Base-by-base conservation (phyloP, 2,888 invertebrate species). In the Cerastis leucographa region DNA sequence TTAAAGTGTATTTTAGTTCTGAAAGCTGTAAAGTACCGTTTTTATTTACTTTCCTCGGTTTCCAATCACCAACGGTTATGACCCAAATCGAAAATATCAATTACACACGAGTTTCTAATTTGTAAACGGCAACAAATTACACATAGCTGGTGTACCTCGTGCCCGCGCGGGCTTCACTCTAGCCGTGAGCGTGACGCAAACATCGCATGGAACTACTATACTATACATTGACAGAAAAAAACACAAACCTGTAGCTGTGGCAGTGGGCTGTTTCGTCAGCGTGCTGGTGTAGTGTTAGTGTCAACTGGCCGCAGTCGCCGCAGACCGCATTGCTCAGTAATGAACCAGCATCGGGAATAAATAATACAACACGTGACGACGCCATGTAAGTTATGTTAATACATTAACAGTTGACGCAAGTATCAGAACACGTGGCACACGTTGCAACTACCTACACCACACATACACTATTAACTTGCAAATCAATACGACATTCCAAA, bases 191-290 rank as follows among this genome's bases (percentile, higher is more conserved):
- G 88, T 91, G 93, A 91, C 91, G 90, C 91, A 90, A 91, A 90
- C 89, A 84, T 80, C 78, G 76, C 85, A 89, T 88, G 87, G 82
- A 89, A 87, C 89, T 87, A 89, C 86, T 81, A 61, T 61, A 35
- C 4, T 19, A 86, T 73, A 77, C 77, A 79, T 83, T 83, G 71
- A 84, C 76, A 78, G 79, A 88, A 85, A 89, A 88, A 91, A 90
- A 87, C 86, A 87, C 82, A 91, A 92, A 92, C 92, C 91, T 90
- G 93, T 92, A 91, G 89, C 49, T 59, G 74, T 76, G 86, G 62
- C 72, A 76, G 88, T 76, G 78, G 42, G 42, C 42, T 80, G 89
- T 92, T 91, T 91, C 93, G 89, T 91, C 92, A 93, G 42, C 64
- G 8, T 59, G 42, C 40, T 62, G 62, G 14, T 22, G 56, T 61